phyloP scores from a whole-genome alignment of 2,113 vertebrate species.

The Notechis scutatus region DNA sequence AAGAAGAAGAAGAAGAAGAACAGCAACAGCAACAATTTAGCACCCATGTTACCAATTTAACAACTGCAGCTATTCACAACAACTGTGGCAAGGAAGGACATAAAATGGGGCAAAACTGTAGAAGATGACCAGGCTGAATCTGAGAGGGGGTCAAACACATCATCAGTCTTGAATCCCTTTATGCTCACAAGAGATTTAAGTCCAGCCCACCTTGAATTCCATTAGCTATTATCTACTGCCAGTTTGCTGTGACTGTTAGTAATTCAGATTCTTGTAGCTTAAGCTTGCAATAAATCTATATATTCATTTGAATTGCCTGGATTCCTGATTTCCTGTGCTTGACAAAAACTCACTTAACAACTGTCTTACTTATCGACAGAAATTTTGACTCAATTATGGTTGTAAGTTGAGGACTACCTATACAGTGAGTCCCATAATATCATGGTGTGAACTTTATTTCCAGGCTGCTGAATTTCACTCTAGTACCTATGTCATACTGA shows the following conservation, averaged over 20 bases:
- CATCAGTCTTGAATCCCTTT: neutral
- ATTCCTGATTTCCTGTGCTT: neutral
- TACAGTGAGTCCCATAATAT: neutral
- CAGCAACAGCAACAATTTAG: too few relatives aligned
- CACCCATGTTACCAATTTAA: too few relatives aligned
- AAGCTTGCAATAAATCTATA: neutral
- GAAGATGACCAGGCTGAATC: too few relatives aligned
- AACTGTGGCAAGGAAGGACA: too few relatives aligned
- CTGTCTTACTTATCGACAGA: neutral
- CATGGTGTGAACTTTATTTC: neutral
- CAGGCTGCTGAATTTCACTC: neutral
- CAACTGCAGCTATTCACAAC: too few relatives aligned
- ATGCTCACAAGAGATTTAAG: neutral
- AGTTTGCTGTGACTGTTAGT: neutral
- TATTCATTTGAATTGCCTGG: neutral
- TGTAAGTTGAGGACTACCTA: neutral
- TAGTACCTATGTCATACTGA: neutral
- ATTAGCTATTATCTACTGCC: neutral
- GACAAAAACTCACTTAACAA: neutral
- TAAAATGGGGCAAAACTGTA: too few relatives aligned
- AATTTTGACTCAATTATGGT: neutral
- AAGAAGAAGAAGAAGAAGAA: accelerated
- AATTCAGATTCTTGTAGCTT: neutral
- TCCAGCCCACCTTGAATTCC: neutral
- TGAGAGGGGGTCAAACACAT: too few relatives aligned